Percentiles rank a stretch among this genome's conserved stretches.
Conservation (phyloP, 92 coral and sea anemone genomes). For the Meandrina meandrites region DNA sequence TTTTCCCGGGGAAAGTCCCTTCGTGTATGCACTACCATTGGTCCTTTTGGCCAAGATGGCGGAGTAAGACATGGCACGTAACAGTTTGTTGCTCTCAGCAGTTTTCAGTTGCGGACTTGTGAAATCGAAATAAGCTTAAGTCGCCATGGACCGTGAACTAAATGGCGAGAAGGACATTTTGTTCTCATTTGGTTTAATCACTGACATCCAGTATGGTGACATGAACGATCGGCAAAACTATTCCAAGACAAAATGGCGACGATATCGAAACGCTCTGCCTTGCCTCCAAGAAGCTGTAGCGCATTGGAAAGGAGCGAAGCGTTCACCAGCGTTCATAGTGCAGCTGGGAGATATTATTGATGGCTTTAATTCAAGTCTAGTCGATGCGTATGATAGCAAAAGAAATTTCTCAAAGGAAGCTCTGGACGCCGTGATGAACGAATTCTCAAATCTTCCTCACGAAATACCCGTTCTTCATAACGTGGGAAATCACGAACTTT, state of each 20-base stretch:
- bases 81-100: not conserved
- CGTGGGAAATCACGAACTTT: slow-evolving; percentile 79
- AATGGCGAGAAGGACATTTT: slow-evolving; percentile 2
- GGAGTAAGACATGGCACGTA: not conserved
- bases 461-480: slow-evolving; percentile 63
- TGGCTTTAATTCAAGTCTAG: slow-evolving; percentile 44
- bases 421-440: slow-evolving; percentile 57
- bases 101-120: not conserved
- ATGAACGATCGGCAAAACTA: slow-evolving; percentile 48
- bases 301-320: slow-evolving; percentile 59
- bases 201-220: slow-evolving; percentile 80
- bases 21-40: not conserved
- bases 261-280: slow-evolving; percentile 56
- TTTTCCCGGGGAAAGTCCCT: not conserved
- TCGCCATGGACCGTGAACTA: not conserved
- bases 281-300: slow-evolving; percentile 55
- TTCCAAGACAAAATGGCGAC: slow-evolving; percentile 57
- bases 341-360: slow-evolving; percentile 85
- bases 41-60: not conserved
- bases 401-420: slow-evolving; percentile 51
- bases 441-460: slow-evolving; percentile 52
- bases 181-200: slow-evolving; percentile 68
- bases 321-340: slow-evolving; percentile 51
- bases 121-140: not conserved
- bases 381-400: slow-evolving; percentile 1